phyloP scores from a whole-genome alignment of 2,113 vertebrate genomes.

The Poeciliopsis occidentalis region DNA sequence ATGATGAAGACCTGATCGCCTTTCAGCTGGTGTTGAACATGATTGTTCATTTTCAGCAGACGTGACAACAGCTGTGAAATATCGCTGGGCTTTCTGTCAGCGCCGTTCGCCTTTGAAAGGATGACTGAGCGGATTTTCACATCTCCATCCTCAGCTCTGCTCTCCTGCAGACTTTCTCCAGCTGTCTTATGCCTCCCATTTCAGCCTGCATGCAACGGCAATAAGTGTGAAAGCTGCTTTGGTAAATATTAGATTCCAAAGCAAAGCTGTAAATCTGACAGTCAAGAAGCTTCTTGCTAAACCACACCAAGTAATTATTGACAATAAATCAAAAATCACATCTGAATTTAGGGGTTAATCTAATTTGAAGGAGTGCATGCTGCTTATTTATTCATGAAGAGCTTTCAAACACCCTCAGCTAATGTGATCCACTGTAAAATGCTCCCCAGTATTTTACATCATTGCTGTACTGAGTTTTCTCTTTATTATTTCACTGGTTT shows the following conservation, averaged over 20 bases:
- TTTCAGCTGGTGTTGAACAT: slow-evolving; percentile 21
- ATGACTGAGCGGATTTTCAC: slow-evolving; percentile 25
- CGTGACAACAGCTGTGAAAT: slow-evolving; percentile 13
- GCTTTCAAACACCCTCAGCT: neutral
- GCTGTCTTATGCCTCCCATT: slow-evolving; percentile 14
- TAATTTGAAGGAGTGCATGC: neutral
- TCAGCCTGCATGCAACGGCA: slow-evolving; percentile 26
- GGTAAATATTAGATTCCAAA: neutral
- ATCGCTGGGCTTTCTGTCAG: slow-evolving; percentile 8
- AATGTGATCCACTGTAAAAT: neutral
- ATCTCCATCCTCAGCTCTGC: neutral
- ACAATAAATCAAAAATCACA: neutral
- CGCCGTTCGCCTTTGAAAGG: slow-evolving; percentile 11
- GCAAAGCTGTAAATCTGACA: neutral
- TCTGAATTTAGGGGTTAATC: neutral
- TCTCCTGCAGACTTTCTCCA: slow-evolving; percentile 22
- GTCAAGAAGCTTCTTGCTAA: neutral
- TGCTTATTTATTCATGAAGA: neutral
- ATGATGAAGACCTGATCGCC: neutral
- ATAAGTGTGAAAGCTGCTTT: slow-evolving; percentile 13
- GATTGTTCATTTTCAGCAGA: slow-evolving; percentile 31
- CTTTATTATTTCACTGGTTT: neutral
- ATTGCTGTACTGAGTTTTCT: neutral
- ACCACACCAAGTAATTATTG: neutral
- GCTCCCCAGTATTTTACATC: neutral